These are phyloP conservation scores for Heliangelus exortis DNA, from an alignment of 2,797 vertebrate genomes.

Conservation along the genomic window DNA sequence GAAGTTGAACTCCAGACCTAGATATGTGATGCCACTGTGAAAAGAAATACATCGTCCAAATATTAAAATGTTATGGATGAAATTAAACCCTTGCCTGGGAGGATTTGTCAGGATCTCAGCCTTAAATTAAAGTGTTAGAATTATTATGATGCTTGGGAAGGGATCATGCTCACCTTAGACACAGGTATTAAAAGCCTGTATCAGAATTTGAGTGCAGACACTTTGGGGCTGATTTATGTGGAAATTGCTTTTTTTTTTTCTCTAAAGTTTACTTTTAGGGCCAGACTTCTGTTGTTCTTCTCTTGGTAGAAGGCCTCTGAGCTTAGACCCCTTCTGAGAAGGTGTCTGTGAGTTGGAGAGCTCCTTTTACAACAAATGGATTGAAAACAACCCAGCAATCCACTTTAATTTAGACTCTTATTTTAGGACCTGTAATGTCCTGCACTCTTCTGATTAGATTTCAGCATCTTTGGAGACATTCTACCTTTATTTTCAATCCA, in stretches of 20 bases:
- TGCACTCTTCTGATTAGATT: neutral
- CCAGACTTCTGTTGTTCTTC: neutral
- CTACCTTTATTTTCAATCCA: neutral
- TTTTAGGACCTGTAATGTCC: neutral
- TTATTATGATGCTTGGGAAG: neutral
- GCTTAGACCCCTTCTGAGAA: neutral
- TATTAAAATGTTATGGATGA: neutral
- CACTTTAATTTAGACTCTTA: neutral
- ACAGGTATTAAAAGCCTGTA: rapidly evolving
- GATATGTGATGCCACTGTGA: neutral
- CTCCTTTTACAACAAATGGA: neutral
- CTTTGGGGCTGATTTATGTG: rapidly evolving
- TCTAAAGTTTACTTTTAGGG: rapidly evolving
- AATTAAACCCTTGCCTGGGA: neutral
- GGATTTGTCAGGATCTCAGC: neutral
- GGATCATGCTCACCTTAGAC: neutral
- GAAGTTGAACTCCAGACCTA: neutral
- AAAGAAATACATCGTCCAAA: neutral
- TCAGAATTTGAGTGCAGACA: neutral
- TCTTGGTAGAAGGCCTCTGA: neutral
- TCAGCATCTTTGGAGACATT: neutral
- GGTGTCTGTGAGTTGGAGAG: neutral
- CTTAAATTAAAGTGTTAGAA: neutral
- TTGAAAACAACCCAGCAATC: rapidly evolving
- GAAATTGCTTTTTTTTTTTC: neutral